A percentile compares a stretch with the other conserved stretches of the same genome.
Evolutionary conservation across 2,113 vertebrate genomes (phyloP).

Genomic region (Anhinga anhinga): DNA sequence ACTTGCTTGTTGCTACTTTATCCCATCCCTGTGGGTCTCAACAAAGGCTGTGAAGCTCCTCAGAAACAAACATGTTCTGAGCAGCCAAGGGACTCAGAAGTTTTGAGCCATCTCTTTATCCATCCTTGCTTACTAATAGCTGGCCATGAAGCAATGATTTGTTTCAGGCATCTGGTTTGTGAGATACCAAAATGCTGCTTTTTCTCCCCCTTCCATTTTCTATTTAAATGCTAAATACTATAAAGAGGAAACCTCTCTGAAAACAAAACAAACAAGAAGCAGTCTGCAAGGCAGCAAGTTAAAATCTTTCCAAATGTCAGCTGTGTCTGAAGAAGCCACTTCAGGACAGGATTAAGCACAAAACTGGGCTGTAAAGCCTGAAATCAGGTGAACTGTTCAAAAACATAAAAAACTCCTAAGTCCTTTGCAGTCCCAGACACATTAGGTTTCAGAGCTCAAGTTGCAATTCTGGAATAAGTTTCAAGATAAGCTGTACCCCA

Average conservation of each 20-base stretch:
- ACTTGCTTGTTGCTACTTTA: background rate
- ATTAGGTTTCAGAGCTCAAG: background rate
- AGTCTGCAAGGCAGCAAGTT: background rate
- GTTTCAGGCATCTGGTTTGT: background rate
- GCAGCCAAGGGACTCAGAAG: background rate
- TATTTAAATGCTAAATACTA: background rate
- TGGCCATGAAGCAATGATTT: background rate
- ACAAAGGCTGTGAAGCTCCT: background rate
- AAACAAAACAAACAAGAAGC: background rate
- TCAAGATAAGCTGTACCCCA: background rate
- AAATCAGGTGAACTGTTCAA: background rate
- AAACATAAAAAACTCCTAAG: background rate
- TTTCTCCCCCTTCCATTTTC: background rate
- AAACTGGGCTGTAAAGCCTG: background rate
- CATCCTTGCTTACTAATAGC: background rate
- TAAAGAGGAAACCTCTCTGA: background rate
- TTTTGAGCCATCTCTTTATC: background rate
- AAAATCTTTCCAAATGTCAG: background rate
- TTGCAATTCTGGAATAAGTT: background rate
- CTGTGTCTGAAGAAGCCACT: background rate
- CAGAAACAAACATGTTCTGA: background rate
- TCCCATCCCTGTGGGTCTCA: background rate
- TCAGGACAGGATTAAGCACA: background rate
- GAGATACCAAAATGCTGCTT: background rate
- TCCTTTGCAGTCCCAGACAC: no score